These are phyloP conservation scores for Babylonia areolata DNA, from an alignment of 1,140 invertebrate species.

Conservation along the genomic window DNA sequence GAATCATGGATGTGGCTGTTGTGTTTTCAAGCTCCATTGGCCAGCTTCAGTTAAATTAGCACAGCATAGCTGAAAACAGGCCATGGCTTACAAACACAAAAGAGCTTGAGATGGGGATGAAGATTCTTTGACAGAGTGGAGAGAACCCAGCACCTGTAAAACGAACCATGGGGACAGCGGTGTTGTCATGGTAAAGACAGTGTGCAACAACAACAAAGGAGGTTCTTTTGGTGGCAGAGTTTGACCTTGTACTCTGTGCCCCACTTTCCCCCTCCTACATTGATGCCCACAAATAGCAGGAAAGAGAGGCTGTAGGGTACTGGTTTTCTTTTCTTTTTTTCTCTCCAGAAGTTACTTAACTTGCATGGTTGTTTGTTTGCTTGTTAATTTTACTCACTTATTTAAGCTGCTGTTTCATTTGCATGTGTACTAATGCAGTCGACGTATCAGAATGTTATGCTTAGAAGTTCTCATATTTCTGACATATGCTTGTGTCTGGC, in stretches of 20 bases:
- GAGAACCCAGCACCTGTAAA: not conserved
- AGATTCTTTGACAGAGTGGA: not conserved
- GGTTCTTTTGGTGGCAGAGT: constrained; percentile 9
- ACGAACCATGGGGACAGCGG: not conserved
- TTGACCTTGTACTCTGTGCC: not conserved
- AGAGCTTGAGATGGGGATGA: too few species aligned
- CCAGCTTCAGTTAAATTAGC: not conserved
- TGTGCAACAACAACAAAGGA: constrained; percentile 5
- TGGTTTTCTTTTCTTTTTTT: not conserved
- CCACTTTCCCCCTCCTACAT: constrained; percentile 15
- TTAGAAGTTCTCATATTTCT: too few species aligned
- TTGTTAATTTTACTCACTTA: not conserved
- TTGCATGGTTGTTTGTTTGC: not conserved
- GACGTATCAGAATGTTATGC: too few species aligned
- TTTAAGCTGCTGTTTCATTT: not conserved
- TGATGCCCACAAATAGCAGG: too few species aligned
- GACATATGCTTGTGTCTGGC: too few species aligned
- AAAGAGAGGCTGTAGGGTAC: not conserved
- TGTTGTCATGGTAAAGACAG: constrained; percentile 2
- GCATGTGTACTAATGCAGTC: too few species aligned
- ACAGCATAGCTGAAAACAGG: too few species aligned
- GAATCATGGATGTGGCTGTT: too few species aligned
- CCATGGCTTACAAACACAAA: too few species aligned
- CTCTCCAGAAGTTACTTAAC: too few species aligned
- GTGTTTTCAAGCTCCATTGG: not conserved